phyloP scores from a whole-genome alignment of 2,113 vertebrate genomes.

The Nycticebus coucang region DNA sequence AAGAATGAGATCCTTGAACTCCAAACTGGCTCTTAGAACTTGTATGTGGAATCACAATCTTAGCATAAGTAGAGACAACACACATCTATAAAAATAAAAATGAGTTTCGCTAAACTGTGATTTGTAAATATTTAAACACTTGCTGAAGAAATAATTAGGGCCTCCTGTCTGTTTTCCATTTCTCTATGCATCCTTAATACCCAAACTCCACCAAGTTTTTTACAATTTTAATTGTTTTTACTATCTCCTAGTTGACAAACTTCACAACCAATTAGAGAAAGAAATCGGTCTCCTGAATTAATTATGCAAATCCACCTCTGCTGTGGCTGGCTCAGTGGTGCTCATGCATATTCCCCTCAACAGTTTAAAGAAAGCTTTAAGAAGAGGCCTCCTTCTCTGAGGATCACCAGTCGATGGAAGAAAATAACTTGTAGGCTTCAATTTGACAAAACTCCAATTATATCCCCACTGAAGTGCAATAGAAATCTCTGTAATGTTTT shows the following conservation, averaged over 20 bases:
- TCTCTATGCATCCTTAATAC: constrained; percentile 56
- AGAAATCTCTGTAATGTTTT: background rate
- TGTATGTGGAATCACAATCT: background rate
- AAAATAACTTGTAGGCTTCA: constrained; percentile 21
- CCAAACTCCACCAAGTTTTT: constrained; percentile 58
- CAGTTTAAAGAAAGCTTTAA: background rate
- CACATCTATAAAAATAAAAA: background rate
- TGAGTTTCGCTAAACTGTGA: background rate
- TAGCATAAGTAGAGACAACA: background rate
- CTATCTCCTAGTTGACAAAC: constrained; percentile 51
- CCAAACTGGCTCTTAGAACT: background rate
- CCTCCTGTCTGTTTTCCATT: constrained; percentile 54
- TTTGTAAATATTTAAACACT: constrained; percentile 77
- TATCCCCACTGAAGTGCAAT: background rate
- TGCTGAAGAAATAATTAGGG: constrained; percentile 69
- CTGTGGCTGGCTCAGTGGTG: constrained; percentile 56
- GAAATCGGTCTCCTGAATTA: constrained; percentile 80
- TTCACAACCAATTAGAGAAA: constrained; percentile 78
- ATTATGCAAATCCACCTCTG: constrained; percentile 81
- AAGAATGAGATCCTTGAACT: background rate
- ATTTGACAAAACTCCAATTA: background rate
- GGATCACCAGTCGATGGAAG: background rate
- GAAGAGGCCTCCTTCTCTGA: background rate
- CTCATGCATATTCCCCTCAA: constrained; percentile 66
- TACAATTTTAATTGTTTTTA: constrained; percentile 52